phyloP scores from a whole-genome alignment of 2,888 invertebrate species.

The Hemaris fuciformis region DNA sequence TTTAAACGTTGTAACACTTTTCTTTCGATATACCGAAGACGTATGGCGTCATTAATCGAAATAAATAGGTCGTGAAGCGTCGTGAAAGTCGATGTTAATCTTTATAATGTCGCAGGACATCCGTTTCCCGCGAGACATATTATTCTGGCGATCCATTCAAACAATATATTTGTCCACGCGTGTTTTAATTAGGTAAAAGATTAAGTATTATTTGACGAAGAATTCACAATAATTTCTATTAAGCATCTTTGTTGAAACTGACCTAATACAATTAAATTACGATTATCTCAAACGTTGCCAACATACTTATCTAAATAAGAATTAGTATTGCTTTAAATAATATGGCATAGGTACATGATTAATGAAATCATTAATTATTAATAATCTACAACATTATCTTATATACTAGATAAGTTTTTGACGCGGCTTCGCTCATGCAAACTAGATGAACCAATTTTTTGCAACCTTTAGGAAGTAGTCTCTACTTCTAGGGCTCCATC shows the following conservation, averaged over 20 bases:
- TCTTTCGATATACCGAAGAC: constrained; percentile 31
- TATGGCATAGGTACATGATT: too few relatives aligned
- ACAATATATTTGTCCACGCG: constrained; percentile 6
- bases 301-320: background rate
- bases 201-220: background rate
- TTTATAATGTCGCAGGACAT: constrained; percentile 28
- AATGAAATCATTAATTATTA: too few relatives aligned
- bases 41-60: constrained; percentile 38
- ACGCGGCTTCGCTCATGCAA: too few relatives aligned
- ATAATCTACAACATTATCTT: too few relatives aligned
- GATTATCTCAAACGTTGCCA: background rate
- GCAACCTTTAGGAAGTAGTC: too few relatives aligned
- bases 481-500: too few relatives aligned
- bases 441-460: too few relatives aligned
- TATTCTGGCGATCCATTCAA: constrained; percentile 10
- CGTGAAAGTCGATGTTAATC: constrained; percentile 38
- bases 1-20: constrained; percentile 20
- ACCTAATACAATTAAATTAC: background rate
- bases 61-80: constrained; percentile 40
- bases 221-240: background rate
- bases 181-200: constrained; percentile 6
- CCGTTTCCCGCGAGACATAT: constrained; percentile 12
- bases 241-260: background rate
- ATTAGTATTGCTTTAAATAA: too few relatives aligned
- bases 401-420: too few relatives aligned